phyloP scores from a whole-genome alignment of 1,140 invertebrate species.

The Brachionus koreanus region DNA sequence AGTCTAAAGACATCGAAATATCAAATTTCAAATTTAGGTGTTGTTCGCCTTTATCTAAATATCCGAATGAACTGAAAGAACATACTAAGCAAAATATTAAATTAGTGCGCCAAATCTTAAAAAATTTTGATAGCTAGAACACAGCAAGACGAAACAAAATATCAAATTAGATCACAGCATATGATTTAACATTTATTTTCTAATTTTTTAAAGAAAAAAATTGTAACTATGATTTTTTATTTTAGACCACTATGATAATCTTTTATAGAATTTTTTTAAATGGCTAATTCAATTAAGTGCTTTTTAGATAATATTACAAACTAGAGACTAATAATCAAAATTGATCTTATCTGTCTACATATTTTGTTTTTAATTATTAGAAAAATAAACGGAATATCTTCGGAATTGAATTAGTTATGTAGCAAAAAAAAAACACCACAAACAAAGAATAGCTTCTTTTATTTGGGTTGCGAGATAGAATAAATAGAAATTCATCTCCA shows the following conservation, averaged over 20 bases:
- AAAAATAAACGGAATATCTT: constrained; percentile 3
- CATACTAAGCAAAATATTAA: not conserved
- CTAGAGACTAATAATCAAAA: not conserved
- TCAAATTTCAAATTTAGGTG: not conserved
- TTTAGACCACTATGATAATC: not conserved
- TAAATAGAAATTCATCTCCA: not conserved
- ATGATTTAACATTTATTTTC: not conserved
- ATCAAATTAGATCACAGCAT: not conserved
- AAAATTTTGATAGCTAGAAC: not conserved
- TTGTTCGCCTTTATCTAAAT: not conserved
- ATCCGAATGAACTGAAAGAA: not conserved
- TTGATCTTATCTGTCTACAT: constrained; percentile 2
- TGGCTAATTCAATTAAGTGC: not conserved
- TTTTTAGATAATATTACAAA: constrained; percentile 3
- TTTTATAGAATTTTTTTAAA: not conserved
- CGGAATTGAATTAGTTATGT: not conserved
- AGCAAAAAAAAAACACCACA: not conserved
- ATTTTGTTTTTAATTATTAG: not conserved
- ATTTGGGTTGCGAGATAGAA: not conserved
- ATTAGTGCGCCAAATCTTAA: not conserved
- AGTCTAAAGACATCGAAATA: not conserved
- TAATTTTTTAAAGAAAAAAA: not conserved
- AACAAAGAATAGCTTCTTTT: not conserved
- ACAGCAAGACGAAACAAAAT: not conserved
- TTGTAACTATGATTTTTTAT: not conserved